Percentiles rank a stretch among this genome's conserved stretches.
Evolutionary conservation across 2,797 vertebrate genomes (phyloP).

Genomic region (Somateria mollissima): DNA sequence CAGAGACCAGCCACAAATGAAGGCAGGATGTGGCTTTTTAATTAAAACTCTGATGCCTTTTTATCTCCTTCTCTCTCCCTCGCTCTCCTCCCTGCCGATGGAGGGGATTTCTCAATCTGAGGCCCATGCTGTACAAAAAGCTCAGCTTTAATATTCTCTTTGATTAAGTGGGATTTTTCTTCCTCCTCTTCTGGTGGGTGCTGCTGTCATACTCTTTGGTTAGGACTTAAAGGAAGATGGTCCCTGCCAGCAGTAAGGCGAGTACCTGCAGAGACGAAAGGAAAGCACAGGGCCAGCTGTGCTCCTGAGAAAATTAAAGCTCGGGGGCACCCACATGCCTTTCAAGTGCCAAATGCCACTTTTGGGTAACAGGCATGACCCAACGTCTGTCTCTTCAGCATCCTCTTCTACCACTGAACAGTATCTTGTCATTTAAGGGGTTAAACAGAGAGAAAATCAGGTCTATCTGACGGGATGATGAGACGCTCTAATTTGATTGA

Average conservation of each 20-base stretch:
- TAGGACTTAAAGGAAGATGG: conserved; percentile 5
- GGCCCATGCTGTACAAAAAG: conserved; percentile 33
- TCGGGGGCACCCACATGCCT: accelerated
- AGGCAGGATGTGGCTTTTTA: conserved; percentile 58
- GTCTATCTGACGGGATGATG: not conserved
- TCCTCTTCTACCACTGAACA: accelerated
- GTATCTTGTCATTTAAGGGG: not conserved
- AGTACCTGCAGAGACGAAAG: not conserved
- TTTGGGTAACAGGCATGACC: too few species aligned
- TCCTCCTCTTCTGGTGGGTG: conserved; percentile 3
- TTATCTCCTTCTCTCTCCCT: conserved; percentile 38
- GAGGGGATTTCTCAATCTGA: conserved; percentile 47
- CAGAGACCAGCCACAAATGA: conserved; percentile 24
- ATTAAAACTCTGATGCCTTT: conserved; percentile 69
- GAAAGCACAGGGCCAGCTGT: accelerated
- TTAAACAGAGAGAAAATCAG: not conserved
- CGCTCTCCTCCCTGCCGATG: not conserved
- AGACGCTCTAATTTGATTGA: conserved; percentile 44
- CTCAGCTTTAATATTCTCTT: conserved; percentile 55
- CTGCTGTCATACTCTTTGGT: not conserved
- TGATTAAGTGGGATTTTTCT: conserved; percentile 41
- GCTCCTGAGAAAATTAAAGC: not conserved
- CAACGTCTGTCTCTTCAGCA: accelerated
- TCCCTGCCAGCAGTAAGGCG: not conserved
- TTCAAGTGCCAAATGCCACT: not conserved